Evolutionary conservation across 1,140 invertebrate genomes (phyloP), one percentile per base, ranked within the genome.

Genomic region (Trachymyrmex cornetzi): DNA sequence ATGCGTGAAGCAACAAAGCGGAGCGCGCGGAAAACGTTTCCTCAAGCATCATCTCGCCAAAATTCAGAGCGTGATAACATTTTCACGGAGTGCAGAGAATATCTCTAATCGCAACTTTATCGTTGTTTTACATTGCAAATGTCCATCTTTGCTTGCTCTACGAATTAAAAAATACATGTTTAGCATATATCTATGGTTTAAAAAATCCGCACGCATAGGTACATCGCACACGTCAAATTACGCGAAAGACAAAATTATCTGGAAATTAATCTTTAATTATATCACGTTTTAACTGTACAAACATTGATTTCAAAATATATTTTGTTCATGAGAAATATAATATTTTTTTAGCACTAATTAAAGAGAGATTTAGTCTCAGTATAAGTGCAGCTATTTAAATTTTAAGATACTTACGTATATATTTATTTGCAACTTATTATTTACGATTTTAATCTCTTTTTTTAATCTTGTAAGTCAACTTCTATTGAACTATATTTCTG

Each of bases 1-100:
- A 91, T 57, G 44, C 81, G 55, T 69, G 66, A 67, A 89, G 59
- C 71, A 89, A 90, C 89, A 90, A 90, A 90, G 88, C 89, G 50
- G 69, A 72, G 22, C 19, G 69, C 59, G 22, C 50, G 63, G 50
- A 11, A 82, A 81, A 69, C 34, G 5, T 55, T 57, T 38, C n/a
- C 64, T 38, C 53, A 57, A 66, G 57, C 16, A 44, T 12, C 11
- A 57, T 74, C 38, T 55, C 38, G 24, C 14, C 69, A 59, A 74
- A 74, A 74, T 48, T 24, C 3, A n/a, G 4, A 19, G 24, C 22
- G 14, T 19, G 24, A 86, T 38, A 75, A 87, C 82, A 67, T 57
- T 64, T 63, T 55, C 63, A 14, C 14, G 24, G 0, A 75, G 22
- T 12, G 19, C n/a, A 16, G 6, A 59, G 14, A 16, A 59, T 34